Evolutionary conservation across 2,888 invertebrate genomes (phyloP).

Genomic region (Chalcis sispes): DNA sequence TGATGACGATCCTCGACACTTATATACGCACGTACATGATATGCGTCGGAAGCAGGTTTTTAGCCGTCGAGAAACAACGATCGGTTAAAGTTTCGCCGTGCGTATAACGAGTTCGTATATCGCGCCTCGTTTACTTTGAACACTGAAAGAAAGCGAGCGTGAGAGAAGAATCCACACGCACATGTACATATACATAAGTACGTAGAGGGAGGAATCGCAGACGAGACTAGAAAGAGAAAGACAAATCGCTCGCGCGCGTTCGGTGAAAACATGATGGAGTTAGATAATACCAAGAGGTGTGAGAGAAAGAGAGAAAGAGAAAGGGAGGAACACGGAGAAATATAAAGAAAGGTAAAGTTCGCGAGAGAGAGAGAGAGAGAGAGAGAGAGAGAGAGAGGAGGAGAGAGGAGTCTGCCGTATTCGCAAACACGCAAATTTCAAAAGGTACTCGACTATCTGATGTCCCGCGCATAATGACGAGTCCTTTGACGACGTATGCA

Average conservation of each 20-base stretch:
- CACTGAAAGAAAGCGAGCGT: slow-evolving; percentile 60
- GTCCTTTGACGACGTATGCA: slow-evolving; percentile 75
- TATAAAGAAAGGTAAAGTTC: slow-evolving; percentile 51
- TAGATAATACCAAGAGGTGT: too few species aligned
- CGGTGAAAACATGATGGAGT: too few species aligned
- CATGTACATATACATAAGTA: too few species aligned
- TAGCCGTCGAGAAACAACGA: slow-evolving; percentile 34
- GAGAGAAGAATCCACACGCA: slow-evolving; percentile 39
- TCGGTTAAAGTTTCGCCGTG: slow-evolving; percentile 54
- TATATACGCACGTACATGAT: too few species aligned
- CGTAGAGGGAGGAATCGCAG: slow-evolving; percentile 58
- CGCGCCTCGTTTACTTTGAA: slow-evolving; percentile 69
- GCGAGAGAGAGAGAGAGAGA: slow-evolving; percentile 37
- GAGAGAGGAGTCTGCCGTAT: slow-evolving; percentile 64
- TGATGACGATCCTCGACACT: slow-evolving; percentile 52
- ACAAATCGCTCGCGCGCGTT: slow-evolving; percentile 29
- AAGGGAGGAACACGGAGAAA: too few species aligned
- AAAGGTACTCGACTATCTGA: slow-evolving; percentile 76
- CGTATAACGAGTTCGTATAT: slow-evolving; percentile 66
- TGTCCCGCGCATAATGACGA: slow-evolving; percentile 71
- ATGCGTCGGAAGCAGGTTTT: slow-evolving; percentile 49
- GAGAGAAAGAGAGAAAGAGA: too few species aligned
- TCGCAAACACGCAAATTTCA: slow-evolving; percentile 76
- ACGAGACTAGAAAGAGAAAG: slow-evolving; percentile 50
- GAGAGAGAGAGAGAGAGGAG: slow-evolving; percentile 30